These are phyloP conservation scores for Melolontha melolontha DNA, from an alignment of 2,888 invertebrate species.

Conservation along the genomic window DNA sequence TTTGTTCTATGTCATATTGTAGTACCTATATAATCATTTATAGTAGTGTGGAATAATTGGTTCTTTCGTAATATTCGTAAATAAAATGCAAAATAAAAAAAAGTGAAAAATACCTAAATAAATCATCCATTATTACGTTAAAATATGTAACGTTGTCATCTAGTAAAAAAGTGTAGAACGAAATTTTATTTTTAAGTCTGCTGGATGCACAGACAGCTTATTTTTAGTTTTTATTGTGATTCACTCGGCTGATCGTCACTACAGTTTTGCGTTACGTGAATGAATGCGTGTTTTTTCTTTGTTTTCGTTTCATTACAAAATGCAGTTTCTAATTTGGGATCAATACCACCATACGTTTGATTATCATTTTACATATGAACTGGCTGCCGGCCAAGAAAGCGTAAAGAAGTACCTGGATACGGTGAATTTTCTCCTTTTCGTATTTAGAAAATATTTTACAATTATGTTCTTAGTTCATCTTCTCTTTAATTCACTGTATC, in stretches of 20 bases:
- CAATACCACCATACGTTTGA: conserved; percentile 19
- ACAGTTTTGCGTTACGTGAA: conserved; percentile 1
- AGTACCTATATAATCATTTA: no score
- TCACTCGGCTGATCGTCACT: conserved; percentile 4
- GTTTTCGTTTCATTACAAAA: conserved; percentile 3
- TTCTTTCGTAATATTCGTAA: no score
- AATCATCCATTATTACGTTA: conserved; percentile 2
- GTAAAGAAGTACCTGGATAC: conserved; percentile 9
- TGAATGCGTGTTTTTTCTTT: conserved; percentile 7
- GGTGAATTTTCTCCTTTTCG: conserved; percentile 11
- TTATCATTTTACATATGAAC: conserved; percentile 2
- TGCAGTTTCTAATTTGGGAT: conserved; percentile 27
- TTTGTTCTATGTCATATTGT: no score
- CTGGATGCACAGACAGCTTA: conserved; percentile 20
- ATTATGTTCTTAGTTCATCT: neutral
- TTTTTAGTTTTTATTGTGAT: conserved; percentile 35
- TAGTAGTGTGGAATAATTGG: no score
- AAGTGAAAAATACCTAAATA: no score
- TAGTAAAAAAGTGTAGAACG: conserved; percentile 19
- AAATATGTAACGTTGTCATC: conserved; percentile 19
- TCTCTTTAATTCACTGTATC: neutral
- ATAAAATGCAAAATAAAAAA: no score
- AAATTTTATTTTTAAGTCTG: conserved; percentile 27
- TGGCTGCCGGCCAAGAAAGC: conserved; percentile 28
- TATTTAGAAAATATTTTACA: neutral